Evolutionary conservation across 2,888 invertebrate genomes (phyloP).

Genomic region (Lycocerus yunnanus): DNA sequence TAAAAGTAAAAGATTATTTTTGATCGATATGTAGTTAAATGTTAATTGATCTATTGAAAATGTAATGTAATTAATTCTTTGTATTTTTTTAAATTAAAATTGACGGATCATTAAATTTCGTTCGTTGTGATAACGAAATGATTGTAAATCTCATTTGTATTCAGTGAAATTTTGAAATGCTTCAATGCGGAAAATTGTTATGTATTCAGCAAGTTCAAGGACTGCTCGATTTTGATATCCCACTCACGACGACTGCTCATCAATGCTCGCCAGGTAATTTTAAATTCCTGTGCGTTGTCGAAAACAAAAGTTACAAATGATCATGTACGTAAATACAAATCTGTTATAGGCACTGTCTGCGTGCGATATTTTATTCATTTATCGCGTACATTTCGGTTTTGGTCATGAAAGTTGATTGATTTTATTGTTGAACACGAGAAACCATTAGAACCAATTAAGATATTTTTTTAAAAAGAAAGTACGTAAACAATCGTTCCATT

Average conservation of each 20-base stretch:
- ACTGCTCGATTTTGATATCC: slow-evolving; percentile 25
- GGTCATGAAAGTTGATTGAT: neutral
- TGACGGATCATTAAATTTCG: neutral
- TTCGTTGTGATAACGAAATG: neutral
- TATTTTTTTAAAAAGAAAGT: neutral
- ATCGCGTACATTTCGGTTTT: neutral
- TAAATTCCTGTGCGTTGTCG: slow-evolving; percentile 25
- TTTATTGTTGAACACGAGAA: neutral
- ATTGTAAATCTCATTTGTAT: neutral
- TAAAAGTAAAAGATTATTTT: slow-evolving; percentile 1
- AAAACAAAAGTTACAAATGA: slow-evolving; percentile 27
- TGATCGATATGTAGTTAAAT: neutral
- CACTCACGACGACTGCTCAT: slow-evolving; percentile 24
- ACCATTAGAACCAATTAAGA: neutral
- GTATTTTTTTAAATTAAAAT: neutral
- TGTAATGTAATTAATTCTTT: neutral
- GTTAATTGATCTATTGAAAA: neutral
- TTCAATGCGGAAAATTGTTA: slow-evolving; percentile 2
- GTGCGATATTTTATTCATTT: neutral
- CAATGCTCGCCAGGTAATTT: slow-evolving; percentile 24
- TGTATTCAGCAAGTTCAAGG: slow-evolving; percentile 30
- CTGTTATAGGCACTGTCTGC: neutral
- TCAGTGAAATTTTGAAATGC: slow-evolving; percentile 11
- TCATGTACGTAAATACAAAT: slow-evolving; percentile 17
- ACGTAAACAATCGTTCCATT: neutral